Evolutionary conservation across 2,113 vertebrate species (phyloP).

Genomic region (Brachypteracias leptosomus): DNA sequence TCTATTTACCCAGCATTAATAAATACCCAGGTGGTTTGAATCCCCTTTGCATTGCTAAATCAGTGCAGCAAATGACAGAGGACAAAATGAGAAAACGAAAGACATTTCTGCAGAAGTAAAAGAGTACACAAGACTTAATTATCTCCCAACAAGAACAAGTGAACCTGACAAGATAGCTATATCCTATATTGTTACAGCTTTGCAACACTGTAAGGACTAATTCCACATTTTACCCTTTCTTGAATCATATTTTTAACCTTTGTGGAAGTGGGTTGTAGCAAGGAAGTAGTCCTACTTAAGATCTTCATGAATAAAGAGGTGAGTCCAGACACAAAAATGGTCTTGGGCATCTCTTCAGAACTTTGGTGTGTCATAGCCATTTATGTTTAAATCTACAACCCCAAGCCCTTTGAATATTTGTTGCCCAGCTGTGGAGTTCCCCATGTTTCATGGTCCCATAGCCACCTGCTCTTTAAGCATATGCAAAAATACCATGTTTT

Average conservation of each 20-base stretch:
- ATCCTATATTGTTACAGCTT: not conserved
- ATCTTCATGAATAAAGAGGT: not conserved
- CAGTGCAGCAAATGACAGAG: not conserved
- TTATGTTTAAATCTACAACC: not conserved
- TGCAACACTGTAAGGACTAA: not conserved
- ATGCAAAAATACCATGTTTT: not conserved
- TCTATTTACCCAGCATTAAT: conserved; percentile 15
- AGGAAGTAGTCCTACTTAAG: not conserved
- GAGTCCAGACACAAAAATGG: not conserved
- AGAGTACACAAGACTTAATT: not conserved
- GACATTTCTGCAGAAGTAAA: not conserved
- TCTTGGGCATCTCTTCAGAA: not conserved
- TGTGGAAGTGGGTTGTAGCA: not conserved
- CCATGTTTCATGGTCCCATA: rapidly evolving
- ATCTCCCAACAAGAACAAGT: not conserved
- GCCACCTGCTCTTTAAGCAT: not conserved
- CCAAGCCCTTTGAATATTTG: not conserved
- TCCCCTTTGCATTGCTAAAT: conserved; percentile 8
- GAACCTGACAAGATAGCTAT: not conserved
- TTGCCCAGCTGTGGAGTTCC: not conserved
- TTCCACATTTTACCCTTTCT: not conserved
- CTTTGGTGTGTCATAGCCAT: not conserved
- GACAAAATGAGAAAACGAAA: not conserved
- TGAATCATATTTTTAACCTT: not conserved
- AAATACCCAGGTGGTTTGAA: conserved; percentile 16